Evolutionary conservation across 2,113 vertebrate species (phyloP).

Genomic region (Axis porcinus): DNA sequence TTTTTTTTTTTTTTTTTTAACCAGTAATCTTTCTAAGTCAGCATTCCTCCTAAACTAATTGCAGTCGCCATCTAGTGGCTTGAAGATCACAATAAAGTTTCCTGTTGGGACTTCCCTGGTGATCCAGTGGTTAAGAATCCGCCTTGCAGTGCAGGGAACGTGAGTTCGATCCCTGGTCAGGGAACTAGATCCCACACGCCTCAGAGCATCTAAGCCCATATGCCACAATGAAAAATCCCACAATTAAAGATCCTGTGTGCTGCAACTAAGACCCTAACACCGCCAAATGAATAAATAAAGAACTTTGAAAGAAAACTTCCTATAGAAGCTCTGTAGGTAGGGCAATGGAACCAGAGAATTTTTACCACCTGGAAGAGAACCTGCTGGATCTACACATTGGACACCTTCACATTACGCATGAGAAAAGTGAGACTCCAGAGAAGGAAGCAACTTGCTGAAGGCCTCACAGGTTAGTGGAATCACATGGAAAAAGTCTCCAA

Average conservation of each 20-base stretch:
- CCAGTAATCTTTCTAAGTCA: not conserved
- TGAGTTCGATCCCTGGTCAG: not conserved
- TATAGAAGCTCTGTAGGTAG: not conserved
- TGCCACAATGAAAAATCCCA: not conserved
- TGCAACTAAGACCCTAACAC: not conserved
- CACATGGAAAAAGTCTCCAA: not conserved
- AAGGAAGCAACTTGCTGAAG: not conserved
- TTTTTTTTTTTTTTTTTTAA: not conserved
- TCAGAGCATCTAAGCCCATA: not conserved
- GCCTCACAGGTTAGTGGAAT: not conserved
- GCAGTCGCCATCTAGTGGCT: slow-evolving; percentile 40
- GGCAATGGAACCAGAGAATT: not conserved
- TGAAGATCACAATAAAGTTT: not conserved
- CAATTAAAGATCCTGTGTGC: not conserved
- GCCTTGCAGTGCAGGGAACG: not conserved
- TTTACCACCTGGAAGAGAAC: not conserved
- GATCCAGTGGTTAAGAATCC: not conserved
- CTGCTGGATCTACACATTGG: not conserved
- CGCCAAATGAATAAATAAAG: not conserved
- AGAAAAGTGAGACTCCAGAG: not conserved
- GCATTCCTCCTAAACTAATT: slow-evolving; percentile 36
- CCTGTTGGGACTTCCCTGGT: not conserved
- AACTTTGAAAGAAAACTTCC: not conserved
- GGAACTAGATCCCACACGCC: not conserved
- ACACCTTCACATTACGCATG: not conserved